Evolutionary conservation across 2,797 vertebrate genomes (phyloP), one percentile per base, ranked within the genome.

Genomic region (Macroramphosus scolopax): DNA sequence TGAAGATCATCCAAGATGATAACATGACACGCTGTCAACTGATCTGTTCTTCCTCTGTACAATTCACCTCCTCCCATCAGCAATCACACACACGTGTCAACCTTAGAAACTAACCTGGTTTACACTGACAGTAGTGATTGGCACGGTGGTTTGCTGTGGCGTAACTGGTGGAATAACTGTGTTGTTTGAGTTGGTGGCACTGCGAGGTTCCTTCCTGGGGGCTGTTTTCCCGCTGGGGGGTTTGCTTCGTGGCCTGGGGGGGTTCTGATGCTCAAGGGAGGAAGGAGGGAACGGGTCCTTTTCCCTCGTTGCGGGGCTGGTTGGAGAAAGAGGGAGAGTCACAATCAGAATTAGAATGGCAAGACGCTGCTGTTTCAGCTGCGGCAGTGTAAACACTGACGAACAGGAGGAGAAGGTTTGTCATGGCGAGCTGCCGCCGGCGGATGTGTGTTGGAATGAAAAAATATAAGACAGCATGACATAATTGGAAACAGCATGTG

Each of bases 161-260:
- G 36, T 63, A 12, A 69, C 68, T 17, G 80, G 68, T 45, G 77
- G 64, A 26, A 73, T 41, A 2, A 69, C 51, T 13, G 79, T 43
- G 67, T 32, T 74, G 64, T 61, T 78, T 31, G 81, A 17, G 58
- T 34, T 86, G 11, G 89, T 73, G 39, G 86, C 89, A 8, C 88
- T 85, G 55, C 94, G 91, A 29, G 94, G 95, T 56, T 98, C 96
- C 73, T 98, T 98, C 83, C 95, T 91, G 2, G 95, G 95, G 26
- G 93, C 93, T 0, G 93, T 91, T 78, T 97, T 97, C 73, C 92
- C 92, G 49, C 83, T 81, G 18, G 91, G 68, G 31, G 90, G 86
- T 86, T 95, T 96, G 56, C 76, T 92, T 57, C 93, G 89, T 29
- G 91, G 87, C 88, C 94, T 94, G 16, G 89, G 86, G 62, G 88